Evolutionary conservation across 2,113 vertebrate species (phyloP).

Genomic region (Nannobrachium achirus): DNA sequence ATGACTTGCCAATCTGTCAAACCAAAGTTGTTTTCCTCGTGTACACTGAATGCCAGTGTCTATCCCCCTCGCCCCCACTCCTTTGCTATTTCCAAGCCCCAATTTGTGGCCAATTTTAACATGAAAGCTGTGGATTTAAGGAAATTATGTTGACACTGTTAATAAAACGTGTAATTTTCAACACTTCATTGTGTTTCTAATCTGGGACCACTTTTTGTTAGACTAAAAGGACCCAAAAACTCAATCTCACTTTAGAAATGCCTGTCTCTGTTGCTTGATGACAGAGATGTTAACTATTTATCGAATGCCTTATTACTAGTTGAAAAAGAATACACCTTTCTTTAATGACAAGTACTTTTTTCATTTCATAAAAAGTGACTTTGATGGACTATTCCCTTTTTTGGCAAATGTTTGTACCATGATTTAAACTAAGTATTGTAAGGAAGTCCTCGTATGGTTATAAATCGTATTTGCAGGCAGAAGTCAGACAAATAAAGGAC

Average conservation of each 20-base stretch:
- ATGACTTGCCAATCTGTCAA: background rate
- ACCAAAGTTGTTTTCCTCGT: constrained; percentile 7
- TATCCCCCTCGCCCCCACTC: too few relatives aligned
- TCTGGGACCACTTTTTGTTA: constrained; percentile 7
- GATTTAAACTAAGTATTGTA: constrained; percentile 41
- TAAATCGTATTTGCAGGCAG: constrained; percentile 29
- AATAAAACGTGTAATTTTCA: constrained; percentile 6
- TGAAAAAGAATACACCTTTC: constrained; percentile 17
- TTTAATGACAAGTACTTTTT: constrained; percentile 19
- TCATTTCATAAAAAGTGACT: constrained; percentile 32
- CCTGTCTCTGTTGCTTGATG: constrained; percentile 16
- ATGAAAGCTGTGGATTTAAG: constrained; percentile 14
- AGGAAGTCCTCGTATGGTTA: constrained; percentile 28
- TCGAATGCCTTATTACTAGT: constrained; percentile 66
- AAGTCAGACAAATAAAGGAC: constrained; percentile 58
- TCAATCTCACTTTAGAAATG: constrained; percentile 16
- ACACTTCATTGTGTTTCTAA: constrained; percentile 6
- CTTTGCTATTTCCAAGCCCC: background rate
- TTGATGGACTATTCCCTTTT: constrained; percentile 34
- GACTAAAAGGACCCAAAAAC: constrained; percentile 24
- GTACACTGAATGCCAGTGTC: background rate
- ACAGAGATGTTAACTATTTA: constrained; percentile 35
- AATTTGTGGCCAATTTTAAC: constrained; percentile 22
- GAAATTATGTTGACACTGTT: constrained; percentile 27
- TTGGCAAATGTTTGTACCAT: constrained; percentile 64